Conservation (phyloP, 2,888 invertebrate genomes). For the Megastigmus dorsalis region DNA sequence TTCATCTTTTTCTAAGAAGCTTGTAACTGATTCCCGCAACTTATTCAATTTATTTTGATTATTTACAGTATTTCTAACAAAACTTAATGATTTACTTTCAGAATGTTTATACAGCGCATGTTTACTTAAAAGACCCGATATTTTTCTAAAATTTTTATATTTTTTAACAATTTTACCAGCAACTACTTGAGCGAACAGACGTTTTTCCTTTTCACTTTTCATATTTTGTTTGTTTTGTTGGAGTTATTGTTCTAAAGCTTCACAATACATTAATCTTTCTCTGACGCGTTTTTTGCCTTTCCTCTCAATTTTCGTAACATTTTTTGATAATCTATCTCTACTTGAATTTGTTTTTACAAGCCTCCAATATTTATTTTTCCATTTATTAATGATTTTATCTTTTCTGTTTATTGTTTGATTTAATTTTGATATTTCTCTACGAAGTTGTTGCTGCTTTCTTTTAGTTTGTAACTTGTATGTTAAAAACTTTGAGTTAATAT, state of each 20-base stretch:
- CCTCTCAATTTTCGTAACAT: background rate
- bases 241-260: background rate
- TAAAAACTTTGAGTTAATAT: background rate
- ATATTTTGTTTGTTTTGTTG: background rate
- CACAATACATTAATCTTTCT: background rate
- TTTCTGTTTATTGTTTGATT: background rate
- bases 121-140: background rate
- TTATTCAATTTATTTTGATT: background rate
- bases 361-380: background rate
- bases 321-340: background rate
- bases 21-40: background rate
- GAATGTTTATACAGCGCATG: background rate
- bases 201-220: background rate
- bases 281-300: background rate
- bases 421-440: background rate
- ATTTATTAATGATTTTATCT: background rate
- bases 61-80: background rate
- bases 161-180: background rate
- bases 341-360: background rate
- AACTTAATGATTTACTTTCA: background rate
- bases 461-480: background rate
- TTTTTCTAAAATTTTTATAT: background rate
- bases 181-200: background rate
- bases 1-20: conserved; percentile 50
- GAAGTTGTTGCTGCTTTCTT: background rate